phyloP scores from a whole-genome alignment of 2,113 vertebrate genomes.

The Corydoras maculifer region DNA sequence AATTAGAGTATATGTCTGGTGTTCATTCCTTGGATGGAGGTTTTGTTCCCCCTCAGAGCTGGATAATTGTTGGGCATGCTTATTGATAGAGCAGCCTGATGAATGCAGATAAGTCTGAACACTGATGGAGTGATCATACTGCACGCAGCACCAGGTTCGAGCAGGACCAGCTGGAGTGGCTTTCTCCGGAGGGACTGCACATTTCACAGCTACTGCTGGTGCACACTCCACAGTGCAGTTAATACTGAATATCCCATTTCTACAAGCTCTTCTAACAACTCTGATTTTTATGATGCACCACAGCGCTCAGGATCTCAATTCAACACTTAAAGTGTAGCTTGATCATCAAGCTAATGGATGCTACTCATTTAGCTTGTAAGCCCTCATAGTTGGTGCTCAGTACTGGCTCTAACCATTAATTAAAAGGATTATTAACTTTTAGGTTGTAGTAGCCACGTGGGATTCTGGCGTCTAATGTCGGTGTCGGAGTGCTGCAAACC shows the following conservation, averaged over 20 bases:
- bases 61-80: conserved; percentile 77
- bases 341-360: conserved; percentile 98
- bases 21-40: conserved; percentile 61
- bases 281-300: conserved; percentile 94
- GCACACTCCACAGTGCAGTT: conserved; percentile 73
- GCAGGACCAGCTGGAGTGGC: conserved; percentile 93
- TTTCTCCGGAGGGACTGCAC: conserved; percentile 81
- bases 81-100: conserved; percentile 94
- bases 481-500: conserved; percentile 55
- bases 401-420: conserved; percentile 92
- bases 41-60: conserved; percentile 73
- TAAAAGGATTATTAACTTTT: conserved; percentile 98
- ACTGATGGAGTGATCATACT: conserved; percentile 98
- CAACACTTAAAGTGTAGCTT: conserved; percentile 86
- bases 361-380: conserved; percentile 93
- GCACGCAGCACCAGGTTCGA: conserved; percentile 82
- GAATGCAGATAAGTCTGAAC: conserved; percentile 82
- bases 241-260: conserved; percentile 79
- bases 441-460: conserved; percentile 68
- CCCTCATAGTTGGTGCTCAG: conserved; percentile 88
- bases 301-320: conserved; percentile 89
- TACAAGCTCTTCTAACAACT: conserved; percentile 75
- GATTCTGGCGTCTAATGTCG: conserved; percentile 74
- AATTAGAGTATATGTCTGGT: conserved; percentile 79
- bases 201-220: conserved; percentile 84